phyloP scores from a whole-genome alignment of 1,140 invertebrate genomes.

The Drosophila lowei region DNA sequence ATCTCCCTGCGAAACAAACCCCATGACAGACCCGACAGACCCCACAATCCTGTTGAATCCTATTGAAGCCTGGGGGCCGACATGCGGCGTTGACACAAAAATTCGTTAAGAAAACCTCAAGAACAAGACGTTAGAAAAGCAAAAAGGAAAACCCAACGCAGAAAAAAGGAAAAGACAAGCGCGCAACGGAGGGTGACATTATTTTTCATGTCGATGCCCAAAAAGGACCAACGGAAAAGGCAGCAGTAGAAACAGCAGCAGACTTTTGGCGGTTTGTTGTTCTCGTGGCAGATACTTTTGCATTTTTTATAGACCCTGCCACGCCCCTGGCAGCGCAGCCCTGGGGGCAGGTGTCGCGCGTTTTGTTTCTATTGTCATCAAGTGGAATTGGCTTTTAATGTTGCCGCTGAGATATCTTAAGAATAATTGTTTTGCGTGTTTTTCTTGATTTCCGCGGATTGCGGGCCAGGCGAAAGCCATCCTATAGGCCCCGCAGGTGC shows the following conservation, averaged over 20 bases:
- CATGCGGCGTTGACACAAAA: constrained; percentile 69
- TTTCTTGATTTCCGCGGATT: constrained; percentile 64
- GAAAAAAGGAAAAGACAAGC: constrained; percentile 24
- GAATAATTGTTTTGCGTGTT: constrained; percentile 83
- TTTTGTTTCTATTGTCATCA: constrained; percentile 83
- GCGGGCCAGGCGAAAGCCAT: constrained; percentile 4
- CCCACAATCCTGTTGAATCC: neutral
- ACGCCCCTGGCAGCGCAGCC: constrained; percentile 38
- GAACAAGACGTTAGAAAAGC: constrained; percentile 58
- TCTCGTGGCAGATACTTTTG: constrained; percentile 73
- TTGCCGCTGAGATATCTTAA: constrained; percentile 83
- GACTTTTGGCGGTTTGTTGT: constrained; percentile 61
- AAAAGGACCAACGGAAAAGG: constrained; percentile 50
- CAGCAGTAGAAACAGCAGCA: constrained; percentile 11
- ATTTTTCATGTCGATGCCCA: constrained; percentile 81
- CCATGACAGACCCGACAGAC: constrained; percentile 11
- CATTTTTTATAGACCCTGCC: constrained; percentile 58
- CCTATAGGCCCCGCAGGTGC: constrained; percentile 62
- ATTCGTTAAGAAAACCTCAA: constrained; percentile 55
- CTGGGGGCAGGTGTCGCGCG: constrained; percentile 70
- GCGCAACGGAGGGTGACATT: constrained; percentile 72
- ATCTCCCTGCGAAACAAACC: constrained; percentile 5
- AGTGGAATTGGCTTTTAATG: constrained; percentile 83
- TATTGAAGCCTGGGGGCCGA: constrained; percentile 32
- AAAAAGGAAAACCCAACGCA: no score